Percentiles rank a stretch among this genome's conserved stretches.
These are phyloP conservation scores for Nysson spinosus DNA, from an alignment of 2,888 invertebrate species.

Conservation along the genomic window DNA sequence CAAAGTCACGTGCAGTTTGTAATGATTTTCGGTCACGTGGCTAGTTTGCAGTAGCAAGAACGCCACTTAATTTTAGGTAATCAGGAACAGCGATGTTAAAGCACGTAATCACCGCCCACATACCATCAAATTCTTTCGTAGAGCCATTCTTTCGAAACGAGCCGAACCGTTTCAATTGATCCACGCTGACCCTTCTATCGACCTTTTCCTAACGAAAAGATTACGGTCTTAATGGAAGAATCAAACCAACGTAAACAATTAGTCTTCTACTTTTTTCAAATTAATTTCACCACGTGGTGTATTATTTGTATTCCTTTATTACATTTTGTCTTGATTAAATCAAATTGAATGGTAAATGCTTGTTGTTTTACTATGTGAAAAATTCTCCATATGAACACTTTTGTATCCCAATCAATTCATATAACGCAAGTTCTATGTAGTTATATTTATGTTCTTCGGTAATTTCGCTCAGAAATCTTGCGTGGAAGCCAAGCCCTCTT, in stretches of 20 bases:
- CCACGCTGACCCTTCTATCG: not conserved
- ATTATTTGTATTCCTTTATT: too few species aligned
- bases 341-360: too few species aligned
- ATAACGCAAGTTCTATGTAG: too few species aligned
- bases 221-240: not conserved
- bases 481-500: slow-evolving; percentile 8
- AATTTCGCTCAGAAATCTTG: not conserved
- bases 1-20: not conserved
- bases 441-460: too few species aligned
- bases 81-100: not conserved
- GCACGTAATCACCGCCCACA: slow-evolving; percentile 4
- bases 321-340: too few species aligned
- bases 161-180: not conserved
- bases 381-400: too few species aligned
- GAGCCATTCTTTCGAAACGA: not conserved
- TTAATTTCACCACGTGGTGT: too few species aligned
- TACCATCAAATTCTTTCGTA: not conserved
- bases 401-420: too few species aligned
- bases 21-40: slow-evolving; percentile 15
- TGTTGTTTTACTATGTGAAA: too few species aligned
- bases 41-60: not conserved
- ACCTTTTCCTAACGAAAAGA: not conserved
- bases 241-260: not conserved
- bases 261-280: too few species aligned
- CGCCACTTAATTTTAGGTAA: slow-evolving; percentile 16